phyloP scores from a whole-genome alignment of 35 echinoderm and acorn worm genomes.

The Eucidaris tribuloides region DNA sequence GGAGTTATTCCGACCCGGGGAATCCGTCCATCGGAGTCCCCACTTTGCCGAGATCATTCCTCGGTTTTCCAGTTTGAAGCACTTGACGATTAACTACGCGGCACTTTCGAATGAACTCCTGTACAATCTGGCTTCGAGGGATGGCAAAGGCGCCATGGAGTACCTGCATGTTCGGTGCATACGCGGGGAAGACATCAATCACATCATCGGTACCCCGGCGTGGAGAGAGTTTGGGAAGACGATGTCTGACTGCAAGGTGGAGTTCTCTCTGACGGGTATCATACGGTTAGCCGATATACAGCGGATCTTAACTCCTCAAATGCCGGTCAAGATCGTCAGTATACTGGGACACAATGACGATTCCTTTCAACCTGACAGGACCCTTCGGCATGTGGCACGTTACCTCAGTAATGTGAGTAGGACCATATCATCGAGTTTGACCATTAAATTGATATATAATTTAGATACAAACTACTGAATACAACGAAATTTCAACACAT shows the following conservation, averaged over 20 bases:
- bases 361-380: slow-evolving; percentile 69
- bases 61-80: slow-evolving; percentile 33
- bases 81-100: slow-evolving; percentile 63
- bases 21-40: not conserved
- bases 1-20: slow-evolving; percentile 61
- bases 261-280: slow-evolving; percentile 53
- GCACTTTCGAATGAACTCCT: slow-evolving; percentile 58
- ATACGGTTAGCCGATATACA: slow-evolving; percentile 62
- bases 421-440: not conserved
- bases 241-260: slow-evolving; percentile 24
- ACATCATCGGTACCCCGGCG: slow-evolving; percentile 35
- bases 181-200: slow-evolving; percentile 46
- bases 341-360: slow-evolving; percentile 80
- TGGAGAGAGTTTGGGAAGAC: slow-evolving; percentile 51
- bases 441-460: not conserved
- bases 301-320: slow-evolving; percentile 38
- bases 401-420: slow-evolving; percentile 41
- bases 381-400: slow-evolving; percentile 42
- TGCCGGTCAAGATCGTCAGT: slow-evolving; percentile 52
- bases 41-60: slow-evolving; percentile 40
- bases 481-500: no score
- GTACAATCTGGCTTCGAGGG: not conserved
- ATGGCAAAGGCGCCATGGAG: slow-evolving; percentile 28
- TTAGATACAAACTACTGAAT: no score
- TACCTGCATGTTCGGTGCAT: slow-evolving; percentile 45